phyloP scores from a whole-genome alignment of 2,888 invertebrate species.

The Leptinotarsa tumamoca region DNA sequence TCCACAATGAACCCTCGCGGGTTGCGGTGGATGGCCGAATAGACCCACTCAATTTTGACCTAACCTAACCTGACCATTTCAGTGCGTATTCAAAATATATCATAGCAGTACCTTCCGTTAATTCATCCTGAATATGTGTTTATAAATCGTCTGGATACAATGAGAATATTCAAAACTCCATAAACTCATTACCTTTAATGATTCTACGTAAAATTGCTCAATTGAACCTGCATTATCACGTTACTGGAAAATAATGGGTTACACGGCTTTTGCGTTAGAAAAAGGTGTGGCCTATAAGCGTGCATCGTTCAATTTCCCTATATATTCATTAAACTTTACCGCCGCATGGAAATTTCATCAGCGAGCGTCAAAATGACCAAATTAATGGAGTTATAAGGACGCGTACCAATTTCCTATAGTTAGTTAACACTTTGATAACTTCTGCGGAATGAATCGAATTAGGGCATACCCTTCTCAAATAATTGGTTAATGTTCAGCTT shows the following conservation, averaged over 20 bases:
- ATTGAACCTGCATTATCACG: too few species aligned
- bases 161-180: too few species aligned
- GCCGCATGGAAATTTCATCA: slow-evolving; percentile 1
- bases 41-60: too few species aligned
- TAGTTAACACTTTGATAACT: slow-evolving; percentile 14
- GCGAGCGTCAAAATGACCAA: slow-evolving; percentile 13
- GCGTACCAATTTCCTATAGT: neutral
- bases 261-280: neutral
- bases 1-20: too few species aligned
- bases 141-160: too few species aligned
- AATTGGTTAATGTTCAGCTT: neutral
- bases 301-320: neutral
- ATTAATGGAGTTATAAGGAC: neutral
- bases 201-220: neutral
- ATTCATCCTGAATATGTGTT: too few species aligned
- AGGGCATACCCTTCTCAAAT: neutral
- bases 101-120: too few species aligned
- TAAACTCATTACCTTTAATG: too few species aligned
- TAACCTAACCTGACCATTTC: too few species aligned
- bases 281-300: neutral
- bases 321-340: neutral
- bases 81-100: too few species aligned
- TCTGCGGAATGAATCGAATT: neutral
- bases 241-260: neutral
- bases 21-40: too few species aligned